Evolutionary conservation across 1,140 invertebrate species (phyloP).

Genomic region (Bombus picipes): DNA sequence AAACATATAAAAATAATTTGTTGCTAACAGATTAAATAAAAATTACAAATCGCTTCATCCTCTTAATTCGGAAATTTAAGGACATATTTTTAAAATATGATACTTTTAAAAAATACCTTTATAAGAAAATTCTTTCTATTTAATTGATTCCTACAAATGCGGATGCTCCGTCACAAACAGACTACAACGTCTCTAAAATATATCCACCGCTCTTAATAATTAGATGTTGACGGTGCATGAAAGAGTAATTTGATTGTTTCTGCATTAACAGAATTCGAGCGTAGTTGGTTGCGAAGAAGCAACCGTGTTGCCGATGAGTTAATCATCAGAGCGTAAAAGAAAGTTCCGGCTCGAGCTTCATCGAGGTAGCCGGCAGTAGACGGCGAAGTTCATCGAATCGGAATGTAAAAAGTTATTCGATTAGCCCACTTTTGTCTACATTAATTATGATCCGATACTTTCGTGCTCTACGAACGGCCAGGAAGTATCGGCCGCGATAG

Average conservation of each 20-base stretch:
- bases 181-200: no score
- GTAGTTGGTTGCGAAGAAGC: not conserved
- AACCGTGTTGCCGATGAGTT: not conserved
- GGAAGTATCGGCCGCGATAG: conserved; percentile 52
- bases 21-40: no score
- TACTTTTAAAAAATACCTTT: no score
- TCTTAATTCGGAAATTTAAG: no score
- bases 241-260: conserved; percentile 1
- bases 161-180: not conserved
- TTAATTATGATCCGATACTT: conserved; percentile 61
- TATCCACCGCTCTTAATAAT: not conserved
- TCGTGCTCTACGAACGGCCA: conserved; percentile 45
- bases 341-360: not conserved
- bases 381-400: conserved; percentile 3
- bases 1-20: no score
- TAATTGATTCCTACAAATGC: no score
- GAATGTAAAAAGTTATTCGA: conserved; percentile 53
- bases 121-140: no score
- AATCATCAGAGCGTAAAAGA: conserved; percentile 3
- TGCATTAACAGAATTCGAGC: not conserved
- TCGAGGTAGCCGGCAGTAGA: not conserved
- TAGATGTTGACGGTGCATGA: not conserved
- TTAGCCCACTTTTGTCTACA: conserved; percentile 47
- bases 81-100: no score
- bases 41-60: no score